Conservation (phyloP, 2,797 vertebrate species). For the Diplodus puntazzo region DNA sequence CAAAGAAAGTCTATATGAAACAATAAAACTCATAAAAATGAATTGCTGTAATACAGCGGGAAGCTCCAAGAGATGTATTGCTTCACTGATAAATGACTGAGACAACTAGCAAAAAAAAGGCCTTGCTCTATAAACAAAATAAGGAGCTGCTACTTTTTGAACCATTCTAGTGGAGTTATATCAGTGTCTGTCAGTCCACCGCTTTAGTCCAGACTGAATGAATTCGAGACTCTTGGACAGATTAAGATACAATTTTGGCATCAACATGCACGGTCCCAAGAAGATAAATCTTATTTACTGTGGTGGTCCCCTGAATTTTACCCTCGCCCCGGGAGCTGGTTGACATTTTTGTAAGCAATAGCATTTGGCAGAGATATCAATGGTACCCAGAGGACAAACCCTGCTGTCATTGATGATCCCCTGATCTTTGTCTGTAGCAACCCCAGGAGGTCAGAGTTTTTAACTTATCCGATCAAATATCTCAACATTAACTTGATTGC, state of each 20-base stretch:
- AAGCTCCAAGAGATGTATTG: neutral
- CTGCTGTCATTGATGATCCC: neutral
- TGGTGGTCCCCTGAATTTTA: neutral
- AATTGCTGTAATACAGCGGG: neutral
- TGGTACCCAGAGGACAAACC: neutral
- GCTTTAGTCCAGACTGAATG: neutral
- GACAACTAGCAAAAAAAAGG: neutral
- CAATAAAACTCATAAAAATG: neutral
- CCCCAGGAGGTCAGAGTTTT: neutral
- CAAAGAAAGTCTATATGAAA: neutral
- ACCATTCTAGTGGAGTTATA: neutral
- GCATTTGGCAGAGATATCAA: neutral
- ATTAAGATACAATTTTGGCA: neutral
- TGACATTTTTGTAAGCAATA: neutral
- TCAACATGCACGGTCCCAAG: neutral
- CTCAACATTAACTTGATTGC: neutral
- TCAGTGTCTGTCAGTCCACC: neutral
- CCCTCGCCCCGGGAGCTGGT: no score
- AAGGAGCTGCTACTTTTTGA: neutral
- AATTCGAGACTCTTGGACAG: neutral
- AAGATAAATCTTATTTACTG: neutral
- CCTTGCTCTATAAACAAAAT: neutral
- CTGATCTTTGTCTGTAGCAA: neutral
- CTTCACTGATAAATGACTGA: neutral
- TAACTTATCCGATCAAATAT: neutral